Evolutionary conservation across 2,888 invertebrate species (phyloP), one percentile per base, ranked within the genome.

Genomic region (Chrysolina haemoptera): DNA sequence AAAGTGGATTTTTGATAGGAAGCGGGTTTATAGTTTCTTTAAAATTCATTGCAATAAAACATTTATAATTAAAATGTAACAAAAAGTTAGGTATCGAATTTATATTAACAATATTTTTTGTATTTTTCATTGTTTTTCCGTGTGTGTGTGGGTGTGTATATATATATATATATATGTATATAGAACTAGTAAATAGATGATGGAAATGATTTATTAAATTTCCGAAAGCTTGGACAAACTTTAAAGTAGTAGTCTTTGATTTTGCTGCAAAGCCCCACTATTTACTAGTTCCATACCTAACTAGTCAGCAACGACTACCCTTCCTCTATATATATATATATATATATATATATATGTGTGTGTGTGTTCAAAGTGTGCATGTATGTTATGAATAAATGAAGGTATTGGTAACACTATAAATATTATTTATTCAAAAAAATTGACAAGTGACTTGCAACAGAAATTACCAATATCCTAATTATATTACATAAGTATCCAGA

Each of bases 121-220:
- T 68, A 18, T 75, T 70, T 77, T 77, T 73, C 74, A 68, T 77
- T 48, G 41, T 62, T 74, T 73, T 79, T 78, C 70, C n/a, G n/a
- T 78, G 11, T 73, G 53, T 70, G 46, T 73, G 68, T 20, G 69
- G 70, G 73, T 76, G 70, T 73, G 70, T 67, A n/a, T n/a, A n/a
- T n/a, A n/a, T n/a, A n/a, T n/a, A n/a, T n/a, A n/a, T n/a, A n/a
- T n/a, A n/a, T n/a, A n/a, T n/a, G n/a, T n/a, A n/a, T n/a, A n/a
- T n/a, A n/a, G n/a, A n/a, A n/a, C n/a, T n/a, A n/a, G n/a, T n/a
- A n/a, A n/a, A n/a, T n/a, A n/a, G n/a, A n/a, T n/a, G n/a, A n/a
- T n/a, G n/a, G n/a, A n/a, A n/a, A n/a, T n/a, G n/a, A n/a, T n/a
- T n/a, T n/a, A n/a, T n/a, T n/a, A n/a, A n/a, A n/a, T n/a, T n/a